Conservation (phyloP, 2,888 invertebrate species). For the Ferdinandea cuprea region DNA sequence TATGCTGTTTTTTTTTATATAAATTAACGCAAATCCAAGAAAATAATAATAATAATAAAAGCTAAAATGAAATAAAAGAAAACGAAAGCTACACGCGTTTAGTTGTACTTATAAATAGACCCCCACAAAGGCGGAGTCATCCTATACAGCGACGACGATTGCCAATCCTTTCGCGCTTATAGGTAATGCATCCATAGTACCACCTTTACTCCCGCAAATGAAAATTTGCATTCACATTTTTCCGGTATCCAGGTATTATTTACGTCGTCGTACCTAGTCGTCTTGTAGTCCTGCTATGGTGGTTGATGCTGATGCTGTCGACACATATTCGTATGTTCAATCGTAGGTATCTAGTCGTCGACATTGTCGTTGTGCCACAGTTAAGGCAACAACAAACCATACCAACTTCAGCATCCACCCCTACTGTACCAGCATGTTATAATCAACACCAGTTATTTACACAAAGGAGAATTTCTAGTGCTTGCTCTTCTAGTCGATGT, state of each 20-base stretch:
- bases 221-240: slow-evolving; percentile 65
- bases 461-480: slow-evolving; percentile 14
- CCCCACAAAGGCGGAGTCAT: slow-evolving; percentile 66
- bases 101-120: slow-evolving; percentile 52
- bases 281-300: slow-evolving; percentile 13
- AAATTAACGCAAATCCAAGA: no score
- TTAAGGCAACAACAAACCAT: slow-evolving; percentile 7
- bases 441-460: slow-evolving; percentile 53
- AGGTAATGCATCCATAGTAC: slow-evolving; percentile 43
- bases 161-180: slow-evolving; percentile 70
- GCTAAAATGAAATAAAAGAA: no score
- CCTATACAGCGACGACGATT: slow-evolving; percentile 40
- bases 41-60: no score
- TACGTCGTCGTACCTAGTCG: background rate
- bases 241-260: slow-evolving; percentile 30
- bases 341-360: slow-evolving; percentile 1
- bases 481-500: slow-evolving; percentile 2
- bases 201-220: slow-evolving; percentile 49
- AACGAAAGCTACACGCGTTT: no score
- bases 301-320: slow-evolving; percentile 2
- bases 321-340: slow-evolving; percentile 29
- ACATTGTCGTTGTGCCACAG: background rate
- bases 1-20: no score
- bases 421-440: slow-evolving; percentile 16
- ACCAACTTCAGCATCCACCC: slow-evolving; percentile 5